Evolutionary conservation across 2,113 vertebrate species (phyloP), one percentile per base, ranked within the genome.

Genomic region (Vulpes lagopus): DNA sequence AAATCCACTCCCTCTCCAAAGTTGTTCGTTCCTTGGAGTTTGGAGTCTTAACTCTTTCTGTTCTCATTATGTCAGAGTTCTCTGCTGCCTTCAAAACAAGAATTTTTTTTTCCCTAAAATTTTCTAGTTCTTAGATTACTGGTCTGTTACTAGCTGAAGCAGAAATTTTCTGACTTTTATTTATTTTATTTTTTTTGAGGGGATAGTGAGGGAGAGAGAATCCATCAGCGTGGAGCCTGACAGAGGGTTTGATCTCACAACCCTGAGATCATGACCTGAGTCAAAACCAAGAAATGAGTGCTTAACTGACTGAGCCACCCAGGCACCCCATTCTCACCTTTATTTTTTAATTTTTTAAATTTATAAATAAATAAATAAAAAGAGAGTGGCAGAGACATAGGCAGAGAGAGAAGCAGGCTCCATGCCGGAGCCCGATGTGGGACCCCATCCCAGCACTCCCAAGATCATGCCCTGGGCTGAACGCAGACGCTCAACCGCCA

Each of bases 111-210:
- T 8, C 23, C 49, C 11, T 78, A 51, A 84, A 30, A 23, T 85
- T 96, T 95, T 94, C 60, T 94, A 81, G 57, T 89, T 94, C 32
- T 92, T 88, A 17, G 7, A 59, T 89, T 60, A 71, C 22, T 94
- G 73, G 7, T 81, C 8, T 38, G 23, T 82, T 60, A 53, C 12
- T 79, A 91, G 73, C 60, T 94, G 59, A 89, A 93, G 27, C 32
- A 80, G 49, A 86, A 60, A 30, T 83, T 91, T 91, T 93, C 53
- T 95, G 8, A 49, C 74, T 27, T 78, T 76, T 51, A 30, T 93
- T 83, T 35, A 69, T 9, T n/a, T 69, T 67, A 67, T 38, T 30
- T 9, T n/a, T 69, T 64, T 69, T 69, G 16, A 59, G 30, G 67
- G 16, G 8, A 8, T 17, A 8, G 17, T 19, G 67, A 32, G 16